Base-by-base conservation (phyloP, 2,113 vertebrate species). In the Danionella cerebrum region DNA sequence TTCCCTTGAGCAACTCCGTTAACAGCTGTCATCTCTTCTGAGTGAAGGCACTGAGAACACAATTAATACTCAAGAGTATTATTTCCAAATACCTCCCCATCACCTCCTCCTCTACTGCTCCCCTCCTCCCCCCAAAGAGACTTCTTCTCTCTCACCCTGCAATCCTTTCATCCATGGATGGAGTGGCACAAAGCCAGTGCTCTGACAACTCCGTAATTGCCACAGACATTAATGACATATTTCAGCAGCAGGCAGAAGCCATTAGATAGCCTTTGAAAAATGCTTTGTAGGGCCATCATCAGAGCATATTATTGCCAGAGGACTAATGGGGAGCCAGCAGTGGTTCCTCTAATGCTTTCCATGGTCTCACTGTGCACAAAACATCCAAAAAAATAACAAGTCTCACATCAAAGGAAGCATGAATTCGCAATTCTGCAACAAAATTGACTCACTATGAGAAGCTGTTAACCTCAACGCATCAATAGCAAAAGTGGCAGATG, bases 191-290 rank as follows among this genome's bases (percentile, higher is more conserved):
- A 70, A 72, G 69, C 69, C 71, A 1, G 33, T 18, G 50, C 57
- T 58, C 57, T 68, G 71, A 72, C 71, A 73, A 65, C 65, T 71
- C 63, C 66, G 71, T 76, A 76, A 80, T 71, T 57, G 59, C 53
- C 72, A 64, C 65, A 69, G 69, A 74, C 76, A 68, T 78, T 75
- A 80, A 76, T 78, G 69, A 69, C 71, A 76, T 75, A 74, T 68
- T 76, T 72, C 57, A 72, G 69, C 74, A 70, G 76, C 72, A 68
- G 74, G 48, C 71, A 70, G 62, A 71, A 70, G 76, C 69, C 71
- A 80, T 78, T 80, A 76, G 69, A 74, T 51, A 69, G 71, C 71
- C 71, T 78, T 76, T 78, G 73, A 80, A 76, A 63, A 74, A 66
- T 55, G 77, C 71, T 71, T 62, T 71, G 67, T 66, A 69, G 70